Evolutionary conservation across 2,113 vertebrate genomes (phyloP).

Genomic region (Clarias batrachus): DNA sequence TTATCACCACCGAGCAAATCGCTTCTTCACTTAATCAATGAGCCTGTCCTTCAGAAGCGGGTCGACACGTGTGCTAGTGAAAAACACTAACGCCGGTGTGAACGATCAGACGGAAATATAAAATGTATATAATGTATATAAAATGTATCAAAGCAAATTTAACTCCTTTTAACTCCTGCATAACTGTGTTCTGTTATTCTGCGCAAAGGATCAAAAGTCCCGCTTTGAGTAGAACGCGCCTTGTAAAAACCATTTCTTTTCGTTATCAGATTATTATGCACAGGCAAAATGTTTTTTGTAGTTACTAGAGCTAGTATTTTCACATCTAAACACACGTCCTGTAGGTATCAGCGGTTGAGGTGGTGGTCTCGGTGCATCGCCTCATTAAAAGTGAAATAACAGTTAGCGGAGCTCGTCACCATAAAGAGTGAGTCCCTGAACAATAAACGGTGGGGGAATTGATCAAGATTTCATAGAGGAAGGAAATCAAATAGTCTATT

Average conservation of each 20-base stretch:
- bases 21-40: constrained; percentile 62
- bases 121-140: too few species aligned
- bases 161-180: too few species aligned
- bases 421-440: constrained; percentile 57
- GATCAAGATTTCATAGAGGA: constrained; percentile 68
- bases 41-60: constrained; percentile 59
- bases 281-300: not conserved
- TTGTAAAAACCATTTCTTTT: not conserved
- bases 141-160: too few species aligned
- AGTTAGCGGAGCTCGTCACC: constrained; percentile 47
- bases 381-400: constrained; percentile 23
- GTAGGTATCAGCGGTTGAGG: not conserved
- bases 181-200: too few species aligned
- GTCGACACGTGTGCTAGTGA: not conserved
- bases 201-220: too few species aligned
- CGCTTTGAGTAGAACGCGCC: not conserved
- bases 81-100: not conserved
- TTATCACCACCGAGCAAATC: constrained; percentile 67
- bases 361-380: not conserved
- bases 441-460: constrained; percentile 62
- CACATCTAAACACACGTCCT: not conserved
- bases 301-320: not conserved
- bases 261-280: not conserved
- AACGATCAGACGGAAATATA: not conserved
- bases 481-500: constrained; percentile 71